A percentile compares a stretch with the other conserved stretches of the same genome.
Evolutionary conservation across 1,140 invertebrate genomes (phyloP).

Genomic region (Coelopa frigida): DNA sequence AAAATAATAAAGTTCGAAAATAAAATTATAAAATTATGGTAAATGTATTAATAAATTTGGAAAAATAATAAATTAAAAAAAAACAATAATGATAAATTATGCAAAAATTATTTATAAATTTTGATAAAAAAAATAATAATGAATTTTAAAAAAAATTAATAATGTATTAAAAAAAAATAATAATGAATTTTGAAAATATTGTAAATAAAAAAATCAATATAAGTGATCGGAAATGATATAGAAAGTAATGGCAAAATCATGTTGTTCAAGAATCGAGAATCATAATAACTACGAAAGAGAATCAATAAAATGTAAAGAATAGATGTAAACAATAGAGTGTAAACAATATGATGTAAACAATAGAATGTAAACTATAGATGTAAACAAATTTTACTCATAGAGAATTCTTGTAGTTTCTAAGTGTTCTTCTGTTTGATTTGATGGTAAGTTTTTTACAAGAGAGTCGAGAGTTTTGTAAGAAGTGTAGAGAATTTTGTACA

Average conservation of each 20-base stretch:
- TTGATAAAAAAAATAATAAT: conserved; percentile 3
- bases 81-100: neutral
- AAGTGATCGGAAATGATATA: neutral
- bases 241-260: conserved; percentile 5
- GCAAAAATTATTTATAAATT: neutral
- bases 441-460: too few species aligned
- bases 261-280: too few species aligned
- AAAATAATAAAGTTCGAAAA: conserved; percentile 2
- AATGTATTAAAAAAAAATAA: neutral
- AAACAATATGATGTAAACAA: too few species aligned
- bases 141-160: neutral
- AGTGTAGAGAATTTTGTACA: too few species aligned
- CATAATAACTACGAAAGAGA: too few species aligned
- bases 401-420: too few species aligned
- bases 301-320: too few species aligned
- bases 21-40: neutral
- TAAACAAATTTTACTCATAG: too few species aligned
- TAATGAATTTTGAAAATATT: conserved; percentile 8
- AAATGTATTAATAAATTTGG: neutral
- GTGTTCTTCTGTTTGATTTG: too few species aligned
- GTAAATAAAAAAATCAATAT: conserved; percentile 5
- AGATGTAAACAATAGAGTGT: too few species aligned
- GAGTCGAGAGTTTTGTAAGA: too few species aligned
- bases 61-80: neutral
- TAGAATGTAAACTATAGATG: too few species aligned